Evolutionary conservation across 1,140 invertebrate species (phyloP).

Genomic region (Cydia splendana): DNA sequence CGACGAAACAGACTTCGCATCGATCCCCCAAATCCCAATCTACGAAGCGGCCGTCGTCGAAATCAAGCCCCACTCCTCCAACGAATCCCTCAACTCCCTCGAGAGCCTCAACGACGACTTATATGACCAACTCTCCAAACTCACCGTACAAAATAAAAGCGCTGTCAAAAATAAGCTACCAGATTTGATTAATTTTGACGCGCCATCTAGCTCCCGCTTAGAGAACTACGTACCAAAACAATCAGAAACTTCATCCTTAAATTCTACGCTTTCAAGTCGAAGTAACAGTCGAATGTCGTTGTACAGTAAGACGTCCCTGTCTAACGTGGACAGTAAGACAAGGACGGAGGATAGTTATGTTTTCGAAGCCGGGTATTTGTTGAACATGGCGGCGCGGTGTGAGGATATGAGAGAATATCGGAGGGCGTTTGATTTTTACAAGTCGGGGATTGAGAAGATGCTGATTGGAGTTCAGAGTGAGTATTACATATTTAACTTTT

Average conservation of each 20-base stretch:
- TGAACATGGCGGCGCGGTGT: slow-evolving; percentile 66
- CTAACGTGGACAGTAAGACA: slow-evolving; percentile 54
- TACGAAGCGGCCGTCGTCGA: slow-evolving; percentile 68
- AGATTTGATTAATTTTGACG: slow-evolving; percentile 70
- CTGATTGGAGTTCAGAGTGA: slow-evolving; percentile 75
- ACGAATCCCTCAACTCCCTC: slow-evolving; percentile 62
- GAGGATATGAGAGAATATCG: slow-evolving; percentile 67
- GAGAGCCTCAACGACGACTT: slow-evolving; percentile 63
- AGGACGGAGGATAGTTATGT: slow-evolving; percentile 73
- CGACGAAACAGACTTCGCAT: slow-evolving; percentile 56
- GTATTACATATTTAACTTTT: slow-evolving; percentile 63
- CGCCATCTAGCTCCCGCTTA: slow-evolving; percentile 61
- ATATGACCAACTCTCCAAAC: slow-evolving; percentile 62
- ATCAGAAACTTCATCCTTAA: slow-evolving; percentile 42
- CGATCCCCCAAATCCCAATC: slow-evolving; percentile 62
- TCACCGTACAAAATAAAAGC: slow-evolving; percentile 54
- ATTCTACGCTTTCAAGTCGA: slow-evolving; percentile 40
- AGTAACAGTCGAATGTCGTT: slow-evolving; percentile 50
- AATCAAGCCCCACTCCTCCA: slow-evolving; percentile 47
- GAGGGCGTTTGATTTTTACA: slow-evolving; percentile 71
- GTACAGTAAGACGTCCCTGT: slow-evolving; percentile 52
- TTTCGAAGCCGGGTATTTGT: slow-evolving; percentile 73
- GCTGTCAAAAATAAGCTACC: slow-evolving; percentile 62
- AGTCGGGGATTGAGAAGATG: slow-evolving; percentile 76
- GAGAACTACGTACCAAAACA: slow-evolving; percentile 54